These are phyloP conservation scores for Pangasianodon gigas DNA, from an alignment of 2,113 vertebrate genomes.

Conservation along the genomic window DNA sequence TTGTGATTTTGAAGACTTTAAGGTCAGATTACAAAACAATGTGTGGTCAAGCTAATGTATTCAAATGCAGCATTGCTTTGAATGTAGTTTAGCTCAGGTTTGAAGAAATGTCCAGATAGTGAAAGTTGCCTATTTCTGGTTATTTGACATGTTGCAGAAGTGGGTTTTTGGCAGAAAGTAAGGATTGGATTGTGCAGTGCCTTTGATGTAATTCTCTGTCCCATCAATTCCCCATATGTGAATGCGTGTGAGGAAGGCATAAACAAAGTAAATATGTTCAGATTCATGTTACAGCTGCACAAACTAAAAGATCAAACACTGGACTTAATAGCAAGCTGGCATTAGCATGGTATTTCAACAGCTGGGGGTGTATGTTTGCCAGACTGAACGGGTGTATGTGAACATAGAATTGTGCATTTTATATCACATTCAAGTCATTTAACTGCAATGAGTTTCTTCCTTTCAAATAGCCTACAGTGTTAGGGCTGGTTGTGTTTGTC, in stretches of 20 bases:
- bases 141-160: conserved; percentile 31
- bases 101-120: conserved; percentile 26
- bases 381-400: conserved; percentile 27
- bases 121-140: conserved; percentile 12
- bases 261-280: conserved; percentile 54
- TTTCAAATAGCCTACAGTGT: background rate
- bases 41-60: background rate
- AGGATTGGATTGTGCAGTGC: conserved; percentile 13
- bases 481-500: conserved; percentile 38
- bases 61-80: conserved; percentile 9
- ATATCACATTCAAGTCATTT: background rate
- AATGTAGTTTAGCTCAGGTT: background rate
- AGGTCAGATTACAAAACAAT: background rate
- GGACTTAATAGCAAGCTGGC: conserved; percentile 43
- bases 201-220: conserved; percentile 53
- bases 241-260: conserved; percentile 42
- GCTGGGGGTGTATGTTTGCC: conserved; percentile 47
- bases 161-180: conserved; percentile 32
- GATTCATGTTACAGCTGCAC: conserved; percentile 54
- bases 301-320: conserved; percentile 52
- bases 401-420: conserved; percentile 23
- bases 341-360: conserved; percentile 36
- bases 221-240: conserved; percentile 47
- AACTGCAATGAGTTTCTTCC: background rate
- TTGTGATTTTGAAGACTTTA: background rate